Percentiles rank a stretch among this genome's conserved stretches.
These are phyloP conservation scores for Ptilorrhoa leucosticta DNA, from an alignment of 2,113 vertebrate species.

Conservation along the genomic window DNA sequence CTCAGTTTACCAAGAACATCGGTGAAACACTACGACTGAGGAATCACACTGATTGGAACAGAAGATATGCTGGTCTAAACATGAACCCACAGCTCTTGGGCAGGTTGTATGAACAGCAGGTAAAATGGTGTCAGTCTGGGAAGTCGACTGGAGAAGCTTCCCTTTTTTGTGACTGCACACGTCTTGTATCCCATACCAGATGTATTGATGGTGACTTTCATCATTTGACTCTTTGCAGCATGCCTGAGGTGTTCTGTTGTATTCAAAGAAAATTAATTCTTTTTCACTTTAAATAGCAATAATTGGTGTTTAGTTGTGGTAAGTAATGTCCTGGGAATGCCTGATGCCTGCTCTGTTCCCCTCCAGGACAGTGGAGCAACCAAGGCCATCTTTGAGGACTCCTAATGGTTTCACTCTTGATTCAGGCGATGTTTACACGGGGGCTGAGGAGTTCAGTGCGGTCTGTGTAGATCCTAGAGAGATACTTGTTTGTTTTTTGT, in stretches of 20 bases:
- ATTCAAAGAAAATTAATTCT: neutral
- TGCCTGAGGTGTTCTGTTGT: neutral
- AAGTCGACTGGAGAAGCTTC: neutral
- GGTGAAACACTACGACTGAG: neutral
- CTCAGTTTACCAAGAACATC: neutral
- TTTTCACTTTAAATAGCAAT: neutral
- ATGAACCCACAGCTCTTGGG: neutral
- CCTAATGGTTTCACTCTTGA: neutral
- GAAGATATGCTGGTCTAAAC: neutral
- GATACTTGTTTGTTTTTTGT: neutral
- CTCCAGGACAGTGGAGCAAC: neutral
- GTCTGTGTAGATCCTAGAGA: neutral
- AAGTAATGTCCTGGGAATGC: neutral
- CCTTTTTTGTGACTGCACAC: neutral
- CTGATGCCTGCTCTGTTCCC: neutral
- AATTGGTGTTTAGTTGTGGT: neutral
- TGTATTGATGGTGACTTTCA: neutral
- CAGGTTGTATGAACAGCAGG: slow-evolving; percentile 12
- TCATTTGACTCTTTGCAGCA: neutral
- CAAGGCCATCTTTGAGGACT: neutral
- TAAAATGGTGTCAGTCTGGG: neutral
- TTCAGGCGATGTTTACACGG: neutral
- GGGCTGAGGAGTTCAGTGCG: neutral
- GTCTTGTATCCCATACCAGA: neutral
- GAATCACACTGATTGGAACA: neutral